Evolutionary conservation across 2,888 invertebrate genomes (phyloP).

Genomic region (Acanthosepion esculentum): DNA sequence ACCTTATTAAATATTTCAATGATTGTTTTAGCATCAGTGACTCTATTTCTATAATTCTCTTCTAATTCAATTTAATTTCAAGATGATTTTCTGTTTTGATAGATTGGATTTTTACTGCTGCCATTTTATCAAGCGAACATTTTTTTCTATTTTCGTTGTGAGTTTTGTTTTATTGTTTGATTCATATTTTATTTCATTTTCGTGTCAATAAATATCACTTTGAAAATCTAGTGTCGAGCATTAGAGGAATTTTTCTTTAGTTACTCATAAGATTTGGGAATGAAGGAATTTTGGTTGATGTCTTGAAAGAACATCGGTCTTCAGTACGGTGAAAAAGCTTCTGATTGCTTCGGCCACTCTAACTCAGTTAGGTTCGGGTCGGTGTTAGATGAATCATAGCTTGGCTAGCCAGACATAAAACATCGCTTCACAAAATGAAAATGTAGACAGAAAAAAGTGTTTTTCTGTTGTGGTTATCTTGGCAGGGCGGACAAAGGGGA

Average conservation of each 20-base stretch:
- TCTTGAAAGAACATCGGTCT: slow-evolving; percentile 33
- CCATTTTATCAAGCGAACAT: neutral
- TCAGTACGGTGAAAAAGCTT: neutral
- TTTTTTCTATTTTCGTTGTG: neutral
- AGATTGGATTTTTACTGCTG: neutral
- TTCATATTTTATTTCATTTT: neutral
- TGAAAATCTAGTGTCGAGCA: slow-evolving; percentile 33
- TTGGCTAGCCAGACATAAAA: slow-evolving; percentile 33
- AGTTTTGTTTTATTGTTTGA: neutral
- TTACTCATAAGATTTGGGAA: slow-evolving; percentile 33
- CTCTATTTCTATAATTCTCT: neutral
- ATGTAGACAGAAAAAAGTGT: slow-evolving; percentile 23
- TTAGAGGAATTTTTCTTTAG: slow-evolving; percentile 8
- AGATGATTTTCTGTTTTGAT: slow-evolving; percentile 10
- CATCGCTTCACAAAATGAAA: slow-evolving; percentile 33
- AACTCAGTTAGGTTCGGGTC: slow-evolving; percentile 33
- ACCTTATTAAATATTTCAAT: neutral
- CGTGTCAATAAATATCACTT: slow-evolving; percentile 22
- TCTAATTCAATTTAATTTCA: neutral
- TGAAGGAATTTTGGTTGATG: neutral
- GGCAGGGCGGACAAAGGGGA: slow-evolving; percentile 33
- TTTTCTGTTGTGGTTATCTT: slow-evolving; percentile 22
- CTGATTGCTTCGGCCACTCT: neutral
- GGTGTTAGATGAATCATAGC: slow-evolving; percentile 10
- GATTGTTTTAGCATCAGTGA: neutral